These are phyloP conservation scores for Nemotelus pantherinus DNA, from an alignment of 2,888 invertebrate species.

Conservation along the genomic window DNA sequence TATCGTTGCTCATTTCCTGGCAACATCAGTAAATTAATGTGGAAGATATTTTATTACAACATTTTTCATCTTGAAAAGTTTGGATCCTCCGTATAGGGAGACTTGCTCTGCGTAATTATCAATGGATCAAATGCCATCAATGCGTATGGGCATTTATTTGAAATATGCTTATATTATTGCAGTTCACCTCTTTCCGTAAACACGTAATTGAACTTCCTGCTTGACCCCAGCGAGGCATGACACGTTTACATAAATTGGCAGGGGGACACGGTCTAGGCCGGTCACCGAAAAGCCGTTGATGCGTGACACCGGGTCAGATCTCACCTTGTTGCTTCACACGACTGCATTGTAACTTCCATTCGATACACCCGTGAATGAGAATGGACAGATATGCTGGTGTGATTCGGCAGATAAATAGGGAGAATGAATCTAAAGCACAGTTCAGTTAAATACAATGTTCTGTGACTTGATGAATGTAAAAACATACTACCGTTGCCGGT, in stretches of 20 bases:
- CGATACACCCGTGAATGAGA: constrained; percentile 7
- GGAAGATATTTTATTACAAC: too few relatives aligned
- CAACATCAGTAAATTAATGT: too few relatives aligned
- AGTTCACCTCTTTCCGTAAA: constrained; percentile 16
- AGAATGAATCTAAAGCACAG: constrained; percentile 6
- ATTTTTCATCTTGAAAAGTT: too few relatives aligned
- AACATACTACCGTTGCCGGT: neutral
- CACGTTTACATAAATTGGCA: neutral
- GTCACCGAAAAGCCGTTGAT: constrained; percentile 10
- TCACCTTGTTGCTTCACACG: constrained; percentile 27
- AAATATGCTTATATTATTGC: constrained; percentile 10
- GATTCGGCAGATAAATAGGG: neutral
- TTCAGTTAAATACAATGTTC: neutral
- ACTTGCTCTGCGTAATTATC: too few relatives aligned
- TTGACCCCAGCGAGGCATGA: constrained; percentile 37
- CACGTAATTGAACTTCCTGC: constrained; percentile 44
- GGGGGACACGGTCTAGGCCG: neutral
- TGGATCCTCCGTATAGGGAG: too few relatives aligned
- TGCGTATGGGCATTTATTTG: neutral
- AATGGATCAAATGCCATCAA: too few relatives aligned
- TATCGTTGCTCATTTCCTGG: too few relatives aligned
- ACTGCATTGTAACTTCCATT: constrained; percentile 27
- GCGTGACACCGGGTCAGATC: constrained; percentile 39
- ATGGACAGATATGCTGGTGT: neutral
- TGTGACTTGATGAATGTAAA: neutral